Conservation (phyloP, 2,888 invertebrate genomes). For the Slavum lentiscoides region DNA sequence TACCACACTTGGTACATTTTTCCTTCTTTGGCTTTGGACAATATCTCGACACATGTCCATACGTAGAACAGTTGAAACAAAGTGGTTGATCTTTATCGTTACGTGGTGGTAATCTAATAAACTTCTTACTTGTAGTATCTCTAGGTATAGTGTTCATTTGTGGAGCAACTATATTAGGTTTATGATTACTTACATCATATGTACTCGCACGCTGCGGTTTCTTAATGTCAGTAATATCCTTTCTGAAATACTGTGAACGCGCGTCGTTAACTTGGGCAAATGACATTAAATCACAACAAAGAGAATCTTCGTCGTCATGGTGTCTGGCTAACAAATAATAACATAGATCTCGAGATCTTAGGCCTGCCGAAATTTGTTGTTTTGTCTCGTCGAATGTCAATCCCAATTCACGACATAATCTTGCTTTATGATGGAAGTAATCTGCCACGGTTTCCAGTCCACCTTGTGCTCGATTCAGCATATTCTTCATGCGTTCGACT, state of each 20-base stretch:
- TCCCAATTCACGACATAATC: neutral
- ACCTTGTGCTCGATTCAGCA: neutral
- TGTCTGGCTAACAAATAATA: neutral
- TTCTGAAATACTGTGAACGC: neutral
- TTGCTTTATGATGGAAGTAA: conserved; percentile 8
- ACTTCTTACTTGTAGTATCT: neutral
- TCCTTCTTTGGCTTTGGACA: conserved; percentile 6
- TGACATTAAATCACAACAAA: neutral
- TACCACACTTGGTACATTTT: conserved; percentile 7
- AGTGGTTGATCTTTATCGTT: conserved; percentile 6
- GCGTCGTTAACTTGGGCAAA: neutral
- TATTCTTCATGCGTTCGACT: neutral
- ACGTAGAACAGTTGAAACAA: neutral
- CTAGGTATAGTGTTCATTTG: no score
- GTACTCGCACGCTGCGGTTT: neutral
- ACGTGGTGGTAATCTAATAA: neutral
- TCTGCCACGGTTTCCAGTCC: neutral
- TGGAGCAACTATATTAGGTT: no score
- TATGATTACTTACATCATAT: no score
- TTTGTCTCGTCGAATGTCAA: neutral
- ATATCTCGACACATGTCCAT: neutral
- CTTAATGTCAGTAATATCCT: neutral
- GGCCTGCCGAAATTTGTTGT: neutral
- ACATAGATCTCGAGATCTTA: neutral
- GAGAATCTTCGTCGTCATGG: neutral